Base-by-base conservation (phyloP, 1,140 invertebrate species). In the Antheraea mylitta region DNA sequence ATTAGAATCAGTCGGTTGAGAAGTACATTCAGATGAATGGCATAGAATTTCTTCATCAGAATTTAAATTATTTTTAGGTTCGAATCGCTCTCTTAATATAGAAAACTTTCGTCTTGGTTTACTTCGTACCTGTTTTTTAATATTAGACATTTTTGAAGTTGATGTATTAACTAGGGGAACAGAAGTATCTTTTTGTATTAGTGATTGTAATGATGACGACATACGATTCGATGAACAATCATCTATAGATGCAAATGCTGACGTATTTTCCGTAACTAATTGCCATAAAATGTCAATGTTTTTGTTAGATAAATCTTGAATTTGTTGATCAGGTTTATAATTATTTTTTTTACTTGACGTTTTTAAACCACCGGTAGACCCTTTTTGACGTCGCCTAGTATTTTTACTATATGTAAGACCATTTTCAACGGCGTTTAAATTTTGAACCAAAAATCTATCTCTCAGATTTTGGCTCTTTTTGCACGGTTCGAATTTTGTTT, bases 101-200 rank as follows among this genome's bases (percentile, higher is more conserved):
- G 94, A 95, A 82, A 95, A 94, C 80, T 95, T 95, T 77, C 94
- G 85, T 66, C 93, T 90, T 0, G 94, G 93, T 79, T 87, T 91
- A 72, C 80, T 93, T 67, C 92, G 85, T 5, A 75, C 74, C 66
- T 77, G 84, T 76, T 88, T 91, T 76, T 92, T 93, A 30, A 81
- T 82, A 73, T 87, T 90, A 13, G 83, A 81, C 72, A 81, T 87
- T 90, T 53, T 67, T 3, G 84, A 79, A 11, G 71, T 70, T 30
- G 79, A 66, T 18, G 80, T 77, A 66, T 82, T 85, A 13, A 81
- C 71, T 38, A 80, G 58, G n/a, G 83, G 73, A 36, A 74, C 68
- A 18, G 75, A 67, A n/a, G 77, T 65, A 73, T 92, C 90, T 76
- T 88, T 91, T 76, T 90, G 88, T 69, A 92, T 91, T 18, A 93